Evolutionary conservation across 1,140 invertebrate genomes (phyloP), one percentile per base, ranked within the genome.

Genomic region (Lucilia cuprina): DNA sequence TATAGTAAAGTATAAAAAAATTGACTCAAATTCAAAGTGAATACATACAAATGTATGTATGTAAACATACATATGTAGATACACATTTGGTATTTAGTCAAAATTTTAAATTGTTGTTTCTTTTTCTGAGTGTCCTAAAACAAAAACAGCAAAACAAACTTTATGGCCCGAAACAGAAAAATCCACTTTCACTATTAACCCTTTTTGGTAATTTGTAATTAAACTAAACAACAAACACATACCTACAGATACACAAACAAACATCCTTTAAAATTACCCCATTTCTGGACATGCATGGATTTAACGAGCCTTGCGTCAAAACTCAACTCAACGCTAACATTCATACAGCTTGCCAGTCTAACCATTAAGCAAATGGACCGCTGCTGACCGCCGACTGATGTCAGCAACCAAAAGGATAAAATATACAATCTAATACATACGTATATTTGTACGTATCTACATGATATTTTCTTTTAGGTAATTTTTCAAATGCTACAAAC

Each of bases 241-340:
- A 82, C 77, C 41, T 60, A 60, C 55, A 60, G n/a, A 60, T 60
- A 70, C 19, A 21, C 65, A 70, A 21, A n/a, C 65, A 70, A 30
- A 47, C 34, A 77, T 77, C 34, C 75, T 77, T 77, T 34, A 82
- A 49, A 82, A 82, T 82, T 60, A 60, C 80, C 80, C 75, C 75
- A 77, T 87, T 85, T 87, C 83, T 83, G 87, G 88, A 87, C 87
- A 89, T 85, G 86, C 86, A 86, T 86, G 86, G 86, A 86, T 86
- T 88, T 85, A 85, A 85, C 88, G 83, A 85, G 86, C 85, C 88
- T 86, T 87, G 34, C 75, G 75, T 41, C 75, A 77, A 77, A 47
- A 19, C 21, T 55, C 10, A 47, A 19, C 21, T 55, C 10, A 82
- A 60, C 41, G 17, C 49, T 19, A 19, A 49, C 80, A 60, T n/a